Evolutionary conservation across 2,888 invertebrate genomes (phyloP).

Genomic region (Ophioninae sp.): DNA sequence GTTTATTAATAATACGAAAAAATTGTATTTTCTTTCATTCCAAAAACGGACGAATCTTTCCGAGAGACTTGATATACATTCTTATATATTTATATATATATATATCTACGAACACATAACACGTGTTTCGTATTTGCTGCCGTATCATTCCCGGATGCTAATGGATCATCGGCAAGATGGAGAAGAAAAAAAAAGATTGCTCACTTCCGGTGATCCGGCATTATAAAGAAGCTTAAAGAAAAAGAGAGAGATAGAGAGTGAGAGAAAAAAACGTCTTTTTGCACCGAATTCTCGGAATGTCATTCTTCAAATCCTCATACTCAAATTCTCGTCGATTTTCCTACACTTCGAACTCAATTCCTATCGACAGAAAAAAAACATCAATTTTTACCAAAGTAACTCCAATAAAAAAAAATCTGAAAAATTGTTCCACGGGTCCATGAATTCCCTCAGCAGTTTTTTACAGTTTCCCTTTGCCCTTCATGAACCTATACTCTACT

Average conservation of each 20-base stretch:
- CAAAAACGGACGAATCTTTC: too few relatives aligned
- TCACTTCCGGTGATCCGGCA: constrained; percentile 52
- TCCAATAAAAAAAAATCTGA: too few relatives aligned
- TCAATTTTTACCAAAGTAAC: background rate
- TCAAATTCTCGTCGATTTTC: background rate
- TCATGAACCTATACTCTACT: too few relatives aligned
- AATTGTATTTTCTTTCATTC: too few relatives aligned
- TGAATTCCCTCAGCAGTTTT: too few relatives aligned
- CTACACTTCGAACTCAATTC: background rate
- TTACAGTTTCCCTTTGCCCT: too few relatives aligned
- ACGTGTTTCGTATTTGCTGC: constrained; percentile 61
- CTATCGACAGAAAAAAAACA: background rate
- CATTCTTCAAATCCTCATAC: background rate
- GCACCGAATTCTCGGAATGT: background rate
- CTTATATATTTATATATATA: constrained; percentile 37
- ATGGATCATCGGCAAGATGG: constrained; percentile 44
- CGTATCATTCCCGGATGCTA: constrained; percentile 53
- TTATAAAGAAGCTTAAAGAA: constrained; percentile 40
- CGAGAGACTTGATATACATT: constrained; percentile 27
- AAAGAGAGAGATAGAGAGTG: background rate
- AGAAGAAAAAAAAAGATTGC: constrained; percentile 42
- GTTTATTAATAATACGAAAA: too few relatives aligned
- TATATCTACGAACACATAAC: constrained; percentile 39
- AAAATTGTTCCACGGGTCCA: too few relatives aligned
- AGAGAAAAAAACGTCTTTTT: background rate